phyloP scores from a whole-genome alignment of 23 tunicate genomes.

The Ciona savignyi region DNA sequence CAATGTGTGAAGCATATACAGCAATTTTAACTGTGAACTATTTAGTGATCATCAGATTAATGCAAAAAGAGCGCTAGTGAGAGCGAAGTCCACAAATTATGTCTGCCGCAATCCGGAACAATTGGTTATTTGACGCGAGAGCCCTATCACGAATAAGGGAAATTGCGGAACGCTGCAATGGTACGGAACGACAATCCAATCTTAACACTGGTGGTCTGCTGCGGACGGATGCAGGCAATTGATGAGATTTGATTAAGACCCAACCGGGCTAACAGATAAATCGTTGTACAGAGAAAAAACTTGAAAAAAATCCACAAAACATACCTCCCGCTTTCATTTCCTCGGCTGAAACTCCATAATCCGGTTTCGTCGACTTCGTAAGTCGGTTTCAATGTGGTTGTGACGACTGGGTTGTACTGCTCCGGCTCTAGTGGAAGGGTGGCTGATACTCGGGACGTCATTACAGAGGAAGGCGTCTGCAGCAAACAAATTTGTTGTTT shows the following conservation, averaged over 20 bases:
- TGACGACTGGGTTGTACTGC: constrained; percentile 73
- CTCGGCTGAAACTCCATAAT: constrained; percentile 55
- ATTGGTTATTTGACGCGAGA: no score
- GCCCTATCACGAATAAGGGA: neutral
- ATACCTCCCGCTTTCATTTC: constrained; percentile 56
- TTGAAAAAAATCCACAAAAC: neutral
- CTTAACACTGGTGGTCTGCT: neutral
- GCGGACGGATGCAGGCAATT: neutral
- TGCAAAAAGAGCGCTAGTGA: no score
- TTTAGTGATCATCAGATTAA: no score
- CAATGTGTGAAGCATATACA: no score
- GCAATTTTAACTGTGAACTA: no score
- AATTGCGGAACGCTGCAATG: neutral
- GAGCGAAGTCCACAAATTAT: no score
- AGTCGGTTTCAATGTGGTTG: constrained; percentile 66
- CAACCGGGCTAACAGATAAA: no score
- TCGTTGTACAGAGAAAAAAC: no score
- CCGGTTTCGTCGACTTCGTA: constrained; percentile 74
- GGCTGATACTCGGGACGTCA: constrained; percentile 50
- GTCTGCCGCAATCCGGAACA: no score
- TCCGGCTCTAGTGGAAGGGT: constrained; percentile 22
- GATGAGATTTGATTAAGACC: no score
- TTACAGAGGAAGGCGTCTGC: constrained; percentile 23
- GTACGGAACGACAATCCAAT: neutral
- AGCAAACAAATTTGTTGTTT: no score